Evolutionary conservation across 2,888 invertebrate species (phyloP).

Genomic region (Sphaerophoria rueppellii): DNA sequence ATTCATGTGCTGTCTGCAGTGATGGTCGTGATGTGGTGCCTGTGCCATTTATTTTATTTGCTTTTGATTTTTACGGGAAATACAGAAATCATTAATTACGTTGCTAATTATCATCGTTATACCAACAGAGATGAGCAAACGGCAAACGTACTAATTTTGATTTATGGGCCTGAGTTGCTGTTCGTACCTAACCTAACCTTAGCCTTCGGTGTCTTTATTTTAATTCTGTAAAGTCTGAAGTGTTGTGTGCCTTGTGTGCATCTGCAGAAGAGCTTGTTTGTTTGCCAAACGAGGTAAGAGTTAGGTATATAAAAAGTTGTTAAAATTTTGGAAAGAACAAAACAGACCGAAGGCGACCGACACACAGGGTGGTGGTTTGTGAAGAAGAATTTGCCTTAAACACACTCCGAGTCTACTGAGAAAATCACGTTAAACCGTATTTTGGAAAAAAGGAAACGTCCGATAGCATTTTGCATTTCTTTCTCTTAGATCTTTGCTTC

Average conservation of each 20-base stretch:
- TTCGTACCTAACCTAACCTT: conserved; percentile 24
- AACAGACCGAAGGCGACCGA: background rate
- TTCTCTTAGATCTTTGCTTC: background rate
- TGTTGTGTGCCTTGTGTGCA: conserved; percentile 1
- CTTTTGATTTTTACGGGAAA: conserved; percentile 12
- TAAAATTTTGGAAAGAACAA: conserved; percentile 25
- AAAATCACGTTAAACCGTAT: background rate
- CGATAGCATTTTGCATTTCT: no score
- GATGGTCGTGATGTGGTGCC: background rate
- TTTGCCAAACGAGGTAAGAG: conserved; percentile 1
- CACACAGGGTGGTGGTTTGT: conserved; percentile 26
- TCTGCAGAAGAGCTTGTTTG: conserved; percentile 36
- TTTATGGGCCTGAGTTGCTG: conserved; percentile 62
- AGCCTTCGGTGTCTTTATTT: conserved; percentile 40
- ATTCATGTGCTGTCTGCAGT: background rate
- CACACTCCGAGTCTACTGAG: background rate
- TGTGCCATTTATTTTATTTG: conserved; percentile 15
- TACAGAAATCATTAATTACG: conserved; percentile 66
- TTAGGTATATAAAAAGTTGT: conserved; percentile 15
- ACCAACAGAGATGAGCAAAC: conserved; percentile 42
- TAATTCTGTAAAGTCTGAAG: background rate
- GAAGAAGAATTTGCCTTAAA: background rate
- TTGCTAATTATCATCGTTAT: conserved; percentile 69
- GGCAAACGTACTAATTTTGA: conserved; percentile 68
- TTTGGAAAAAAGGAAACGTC: background rate